Evolutionary conservation across 2,888 invertebrate genomes (phyloP).

Genomic region (Ennomos quercinarius): DNA sequence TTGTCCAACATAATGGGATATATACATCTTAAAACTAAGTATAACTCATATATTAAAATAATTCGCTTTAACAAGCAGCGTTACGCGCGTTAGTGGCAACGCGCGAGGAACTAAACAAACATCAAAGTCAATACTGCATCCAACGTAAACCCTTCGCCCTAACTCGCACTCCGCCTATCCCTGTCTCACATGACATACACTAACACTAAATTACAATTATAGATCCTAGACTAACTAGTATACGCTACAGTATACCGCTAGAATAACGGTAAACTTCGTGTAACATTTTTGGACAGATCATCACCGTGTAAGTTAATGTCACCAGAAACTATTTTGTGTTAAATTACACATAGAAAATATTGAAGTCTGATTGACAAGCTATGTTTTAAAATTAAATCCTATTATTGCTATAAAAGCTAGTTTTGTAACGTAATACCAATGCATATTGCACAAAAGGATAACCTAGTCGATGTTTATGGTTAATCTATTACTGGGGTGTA

Average conservation of each 20-base stretch:
- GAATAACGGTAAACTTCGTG: slow-evolving; percentile 49
- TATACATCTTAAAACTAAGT: slow-evolving; percentile 43
- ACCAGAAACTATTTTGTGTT: slow-evolving; percentile 57
- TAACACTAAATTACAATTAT: slow-evolving; percentile 49
- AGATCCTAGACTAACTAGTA: slow-evolving; percentile 52
- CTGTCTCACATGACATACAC: slow-evolving; percentile 46
- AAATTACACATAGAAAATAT: slow-evolving; percentile 56
- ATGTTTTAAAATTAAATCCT: slow-evolving; percentile 9
- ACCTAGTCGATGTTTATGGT: slow-evolving; percentile 2
- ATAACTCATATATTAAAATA: slow-evolving; percentile 45
- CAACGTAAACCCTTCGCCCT: slow-evolving; percentile 19
- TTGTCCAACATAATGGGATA: slow-evolving; percentile 35
- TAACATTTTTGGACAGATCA: slow-evolving; percentile 75
- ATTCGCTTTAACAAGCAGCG: slow-evolving; percentile 45
- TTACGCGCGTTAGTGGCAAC: slow-evolving; percentile 40
- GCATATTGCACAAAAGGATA: slow-evolving; percentile 1
- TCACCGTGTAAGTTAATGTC: slow-evolving; percentile 61
- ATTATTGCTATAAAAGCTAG: slow-evolving; percentile 9
- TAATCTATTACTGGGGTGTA: slow-evolving; percentile 13
- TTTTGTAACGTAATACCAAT: neutral
- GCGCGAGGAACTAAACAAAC: slow-evolving; percentile 66
- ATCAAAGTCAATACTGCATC: slow-evolving; percentile 69
- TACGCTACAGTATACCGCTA: slow-evolving; percentile 51
- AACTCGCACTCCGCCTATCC: slow-evolving; percentile 23
- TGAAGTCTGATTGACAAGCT: slow-evolving; percentile 33